Base-by-base conservation (phyloP, 2,113 vertebrate genomes). In the Noctilio leporinus region DNA sequence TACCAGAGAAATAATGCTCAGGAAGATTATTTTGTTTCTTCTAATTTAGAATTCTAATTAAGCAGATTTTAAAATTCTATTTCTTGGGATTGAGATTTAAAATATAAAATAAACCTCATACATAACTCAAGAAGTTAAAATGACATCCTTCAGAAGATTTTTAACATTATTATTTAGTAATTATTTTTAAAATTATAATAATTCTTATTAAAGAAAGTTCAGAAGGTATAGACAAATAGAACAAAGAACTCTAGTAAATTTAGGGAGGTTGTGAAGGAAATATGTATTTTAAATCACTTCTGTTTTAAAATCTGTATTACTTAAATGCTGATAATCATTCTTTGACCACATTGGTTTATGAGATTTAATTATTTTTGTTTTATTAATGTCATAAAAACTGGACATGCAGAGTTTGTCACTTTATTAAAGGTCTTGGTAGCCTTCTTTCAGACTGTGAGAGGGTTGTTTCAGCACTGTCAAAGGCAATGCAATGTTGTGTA, bases 251-350 rank as follows among this genome's bases (percentile, higher is more conserved):
- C 59, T 30, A 33, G 16, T 81, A 76, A 87, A 81, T 91, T 59
- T 88, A 88, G 76, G 19, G 86, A 83, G 26, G 1, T 87, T 96
- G 94, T 57, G 38, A 95, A 95, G 67, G 35, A 94, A 96, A 51
- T 51, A 40, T 0, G 11, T 76, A 51, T 93, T 95, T 92, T 78
- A 82, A 59, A 70, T 81, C 45, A 19, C 47, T 82, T 81, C 33
- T 73, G 1, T 92, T 86, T 97, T 49, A 77, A 86, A 82, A 82
- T 33, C 33, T 19, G 1, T 69, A 40, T 59, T 78, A 40, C 22
- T 86, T 93, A 65, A 81, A 47, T 87, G n/a, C 26, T 81, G 76
- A 24, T 0, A 62, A 3, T 64, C 17, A 22, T n/a, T 35, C 30
- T 93, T 73, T 84, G 38, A 92, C 45, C 33, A 72, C 9, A 5